Evolutionary conservation across 2,797 vertebrate species (phyloP).

Genomic region (Dryobates pubescens): DNA sequence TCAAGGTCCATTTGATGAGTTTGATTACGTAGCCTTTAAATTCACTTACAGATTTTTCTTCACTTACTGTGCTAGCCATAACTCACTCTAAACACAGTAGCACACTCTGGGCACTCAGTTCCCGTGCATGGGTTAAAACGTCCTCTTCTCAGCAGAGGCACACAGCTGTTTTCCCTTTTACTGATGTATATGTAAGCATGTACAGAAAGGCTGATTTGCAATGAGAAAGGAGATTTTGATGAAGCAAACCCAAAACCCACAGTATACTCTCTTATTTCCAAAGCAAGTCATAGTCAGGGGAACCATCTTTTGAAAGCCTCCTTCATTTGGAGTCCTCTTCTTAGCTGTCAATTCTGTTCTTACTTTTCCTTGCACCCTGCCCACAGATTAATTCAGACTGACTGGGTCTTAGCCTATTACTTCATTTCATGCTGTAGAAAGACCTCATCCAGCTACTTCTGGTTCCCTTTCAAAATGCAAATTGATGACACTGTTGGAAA

Average conservation of each 20-base stretch:
- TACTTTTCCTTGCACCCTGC: background rate
- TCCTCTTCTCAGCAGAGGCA: background rate
- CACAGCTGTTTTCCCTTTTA: background rate
- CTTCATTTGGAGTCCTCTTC: background rate
- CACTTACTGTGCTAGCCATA: background rate
- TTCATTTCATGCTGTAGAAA: background rate
- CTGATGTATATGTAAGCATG: background rate
- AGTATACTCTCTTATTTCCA: background rate
- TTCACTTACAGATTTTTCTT: background rate
- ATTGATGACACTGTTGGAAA: background rate
- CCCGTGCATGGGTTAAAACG: accelerated
- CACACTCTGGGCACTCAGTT: background rate
- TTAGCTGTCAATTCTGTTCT: background rate
- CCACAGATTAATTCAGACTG: background rate
- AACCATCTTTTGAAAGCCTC: background rate
- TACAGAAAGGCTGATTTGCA: background rate
- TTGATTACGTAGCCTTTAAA: background rate
- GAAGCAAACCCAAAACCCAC: background rate
- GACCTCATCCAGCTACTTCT: background rate
- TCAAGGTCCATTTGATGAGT: background rate
- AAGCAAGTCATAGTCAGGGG: background rate
- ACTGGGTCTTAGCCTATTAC: background rate
- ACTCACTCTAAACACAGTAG: background rate
- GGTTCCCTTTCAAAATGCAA: accelerated
- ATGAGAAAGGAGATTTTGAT: background rate